Conservation (phyloP, 2,888 invertebrate genomes). For the Xestia xanthographa region DNA sequence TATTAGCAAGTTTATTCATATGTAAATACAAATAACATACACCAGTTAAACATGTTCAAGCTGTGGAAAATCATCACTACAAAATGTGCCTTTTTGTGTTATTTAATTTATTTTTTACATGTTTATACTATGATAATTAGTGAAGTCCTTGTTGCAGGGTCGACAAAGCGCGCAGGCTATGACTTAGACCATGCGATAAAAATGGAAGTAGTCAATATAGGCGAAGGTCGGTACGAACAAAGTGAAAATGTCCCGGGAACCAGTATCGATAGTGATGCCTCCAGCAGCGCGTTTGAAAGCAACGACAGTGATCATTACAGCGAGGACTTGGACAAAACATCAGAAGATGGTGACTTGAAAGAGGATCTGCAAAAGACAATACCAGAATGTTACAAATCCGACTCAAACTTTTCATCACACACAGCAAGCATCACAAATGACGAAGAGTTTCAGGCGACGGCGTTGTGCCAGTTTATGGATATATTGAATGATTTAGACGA, state of each 20-base stretch:
- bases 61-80: conserved; percentile 82
- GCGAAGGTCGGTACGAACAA: conserved; percentile 85
- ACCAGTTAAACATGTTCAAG: conserved; percentile 79
- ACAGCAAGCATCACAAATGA: conserved; percentile 84
- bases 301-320: conserved; percentile 77
- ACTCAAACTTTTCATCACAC: conserved; percentile 86
- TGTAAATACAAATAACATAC: conserved; percentile 73
- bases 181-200: conserved; percentile 87
- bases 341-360: conserved; percentile 85
- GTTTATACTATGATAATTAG: conserved; percentile 56
- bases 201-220: conserved; percentile 86
- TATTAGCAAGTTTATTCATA: conserved; percentile 80
- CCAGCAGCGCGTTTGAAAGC: conserved; percentile 80
- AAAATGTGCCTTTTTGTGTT: conserved; percentile 79
- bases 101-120: conserved; percentile 32
- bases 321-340: conserved; percentile 81
- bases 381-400: conserved; percentile 87
- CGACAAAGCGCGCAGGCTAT: conserved; percentile 83
- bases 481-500: conserved; percentile 91
- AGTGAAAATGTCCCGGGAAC: conserved; percentile 81
- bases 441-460: conserved; percentile 88
- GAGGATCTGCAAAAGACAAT: conserved; percentile 87
- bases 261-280: conserved; percentile 83
- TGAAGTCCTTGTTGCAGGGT: conserved; percentile 82
- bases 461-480: conserved; percentile 89